Evolutionary conservation across 2,888 invertebrate genomes (phyloP), one percentile per base, ranked within the genome.

Genomic region (Tromatobia lineatoria): DNA sequence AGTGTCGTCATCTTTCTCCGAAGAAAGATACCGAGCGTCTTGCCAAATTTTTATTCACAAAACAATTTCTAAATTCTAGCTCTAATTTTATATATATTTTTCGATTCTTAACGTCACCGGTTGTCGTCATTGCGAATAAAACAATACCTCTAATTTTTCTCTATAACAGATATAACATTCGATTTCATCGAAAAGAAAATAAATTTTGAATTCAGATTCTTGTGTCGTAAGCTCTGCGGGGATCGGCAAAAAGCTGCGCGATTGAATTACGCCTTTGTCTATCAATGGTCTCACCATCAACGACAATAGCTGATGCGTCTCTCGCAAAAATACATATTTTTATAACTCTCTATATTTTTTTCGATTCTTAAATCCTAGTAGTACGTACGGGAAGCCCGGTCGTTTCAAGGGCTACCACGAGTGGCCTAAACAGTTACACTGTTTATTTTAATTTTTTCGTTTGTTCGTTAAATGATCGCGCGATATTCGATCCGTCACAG

Each of bases 111-210:
- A 84, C 84, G 81, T 81, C 77, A 84, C 84, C 78, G 84, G 84
- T 83, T 77, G 61, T 83, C 80, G 80, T 84, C 64, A 64, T 64
- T 73, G 70, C 70, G 77, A 84, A 84, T 84, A 74, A 78, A 84
- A 81, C 67, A 81, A 75, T 59, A 29, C 69, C 38, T 42, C 25
- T 66, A n/a, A n/a, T 23, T 47, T 67, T 64, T 74, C 18, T 57
- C 61, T 66, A 52, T 20, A 38, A 45, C 57, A 67, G 54, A 18
- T 54, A 54, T 70, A 59, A 77, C 64, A 45, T 81, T 84, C 84
- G 84, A 84, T 84, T 84, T 78, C 11, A 84, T 84, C 85, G 85
- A 85, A 71, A 79, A 54, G 38, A 47, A 61, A 83, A 66, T 67
- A 64, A 79, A 29, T 15, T 25, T 64, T 11, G 15, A 69, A 20